phyloP scores from a whole-genome alignment of 2,797 vertebrate species.

The Hafferia zeledoni region DNA sequence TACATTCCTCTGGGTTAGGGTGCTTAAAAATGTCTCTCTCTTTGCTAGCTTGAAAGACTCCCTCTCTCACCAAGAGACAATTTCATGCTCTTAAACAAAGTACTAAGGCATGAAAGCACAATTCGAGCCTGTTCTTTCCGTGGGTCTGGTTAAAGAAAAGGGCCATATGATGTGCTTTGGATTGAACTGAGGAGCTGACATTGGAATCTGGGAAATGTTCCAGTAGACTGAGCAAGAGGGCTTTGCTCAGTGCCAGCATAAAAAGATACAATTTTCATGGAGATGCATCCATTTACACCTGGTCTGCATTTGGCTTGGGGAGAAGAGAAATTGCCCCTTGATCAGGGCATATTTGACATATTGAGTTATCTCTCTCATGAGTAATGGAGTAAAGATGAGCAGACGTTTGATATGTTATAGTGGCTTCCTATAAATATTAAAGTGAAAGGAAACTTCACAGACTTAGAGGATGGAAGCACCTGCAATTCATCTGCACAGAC shows the following conservation, averaged over 20 bases:
- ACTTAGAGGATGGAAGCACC: neutral
- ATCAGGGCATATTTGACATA: conserved; percentile 43
- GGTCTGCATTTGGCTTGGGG: conserved; percentile 26
- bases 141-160: conserved; percentile 30
- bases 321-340: conserved; percentile 61
- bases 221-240: conserved; percentile 33
- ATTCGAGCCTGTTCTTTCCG: conserved; percentile 13
- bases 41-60: conserved; percentile 39
- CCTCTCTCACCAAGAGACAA: conserved; percentile 30
- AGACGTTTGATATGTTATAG: conserved; percentile 53
- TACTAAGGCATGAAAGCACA: conserved; percentile 56
- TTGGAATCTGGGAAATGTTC: conserved; percentile 37
- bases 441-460: conserved; percentile 50
- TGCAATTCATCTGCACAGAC: conserved; percentile 42
- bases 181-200: conserved; percentile 33
- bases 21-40: conserved; percentile 15
- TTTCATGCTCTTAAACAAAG: conserved; percentile 66
- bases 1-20: conserved; percentile 23
- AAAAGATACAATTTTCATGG: conserved; percentile 27
- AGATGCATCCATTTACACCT: conserved; percentile 54
- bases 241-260: neutral
- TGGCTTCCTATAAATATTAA: conserved; percentile 63
- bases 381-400: conserved; percentile 57
- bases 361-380: conserved; percentile 48
- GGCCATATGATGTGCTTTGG: conserved; percentile 3